Percentiles rank a stretch among this genome's conserved stretches.
Conservation (phyloP, 2,797 vertebrate genomes). For the Eleutherodactylus coqui region DNA sequence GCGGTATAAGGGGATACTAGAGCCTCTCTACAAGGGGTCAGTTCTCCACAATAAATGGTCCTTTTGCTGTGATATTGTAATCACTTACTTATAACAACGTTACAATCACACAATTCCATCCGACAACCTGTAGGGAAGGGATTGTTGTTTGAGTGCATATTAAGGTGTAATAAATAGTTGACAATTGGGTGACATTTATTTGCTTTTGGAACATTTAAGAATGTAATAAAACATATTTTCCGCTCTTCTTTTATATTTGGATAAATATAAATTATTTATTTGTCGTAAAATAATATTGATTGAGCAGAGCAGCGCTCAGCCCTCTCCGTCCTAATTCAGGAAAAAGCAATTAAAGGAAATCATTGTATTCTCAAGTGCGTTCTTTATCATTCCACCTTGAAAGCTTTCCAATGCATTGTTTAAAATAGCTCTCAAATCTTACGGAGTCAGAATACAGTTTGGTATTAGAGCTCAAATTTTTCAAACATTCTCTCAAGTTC, state of each 20-base stretch:
- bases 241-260: slow-evolving; percentile 5
- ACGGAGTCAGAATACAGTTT: not conserved
- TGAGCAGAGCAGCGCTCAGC: slow-evolving; percentile 66
- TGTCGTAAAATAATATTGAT: slow-evolving; percentile 71
- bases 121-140: no score
- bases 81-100: no score
- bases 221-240: not conserved
- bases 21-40: no score
- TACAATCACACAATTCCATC: no score
- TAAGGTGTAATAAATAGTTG: not conserved
- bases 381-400: slow-evolving; percentile 71
- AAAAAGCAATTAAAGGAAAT: slow-evolving; percentile 74
- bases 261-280: slow-evolving; percentile 58
- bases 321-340: slow-evolving; percentile 68
- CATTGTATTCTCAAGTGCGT: slow-evolving; percentile 76
- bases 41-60: no score
- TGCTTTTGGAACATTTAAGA: not conserved
- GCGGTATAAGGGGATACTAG: no score
- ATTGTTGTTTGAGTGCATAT: no score
- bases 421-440: not conserved
- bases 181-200: not conserved
- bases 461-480: not conserved
- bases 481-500: not conserved
- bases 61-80: no score
- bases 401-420: slow-evolving; percentile 72